These are phyloP conservation scores for Drosophila niveifrons DNA, from an alignment of 2,888 invertebrate species.

Conservation along the genomic window DNA sequence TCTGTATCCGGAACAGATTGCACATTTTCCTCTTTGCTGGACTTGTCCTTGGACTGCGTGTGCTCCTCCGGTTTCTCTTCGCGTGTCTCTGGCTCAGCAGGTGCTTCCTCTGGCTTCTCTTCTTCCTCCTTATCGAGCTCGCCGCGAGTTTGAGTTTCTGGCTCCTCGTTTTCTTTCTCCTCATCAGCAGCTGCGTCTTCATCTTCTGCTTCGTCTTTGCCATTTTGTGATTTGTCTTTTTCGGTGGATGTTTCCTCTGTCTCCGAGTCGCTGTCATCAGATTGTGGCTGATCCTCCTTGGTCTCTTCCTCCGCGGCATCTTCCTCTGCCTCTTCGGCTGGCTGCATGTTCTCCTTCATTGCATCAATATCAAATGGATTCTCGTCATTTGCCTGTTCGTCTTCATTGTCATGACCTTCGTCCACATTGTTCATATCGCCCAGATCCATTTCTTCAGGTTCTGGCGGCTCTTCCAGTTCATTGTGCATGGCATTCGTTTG, in stretches of 20 bases:
- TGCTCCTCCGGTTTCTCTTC: constrained; percentile 84
- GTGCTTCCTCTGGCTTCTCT: constrained; percentile 87
- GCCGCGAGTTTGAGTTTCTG: constrained; percentile 86
- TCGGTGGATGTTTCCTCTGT: constrained; percentile 68
- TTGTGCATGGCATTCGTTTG: constrained; percentile 93
- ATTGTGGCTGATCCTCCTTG: constrained; percentile 86
- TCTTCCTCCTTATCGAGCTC: constrained; percentile 72
- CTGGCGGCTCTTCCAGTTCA: constrained; percentile 90
- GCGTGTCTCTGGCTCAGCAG: constrained; percentile 86
- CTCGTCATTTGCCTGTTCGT: constrained; percentile 87
- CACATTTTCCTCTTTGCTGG: constrained; percentile 84
- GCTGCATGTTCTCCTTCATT: constrained; percentile 88
- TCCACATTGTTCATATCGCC: constrained; percentile 95
- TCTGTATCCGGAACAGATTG: constrained; percentile 83
- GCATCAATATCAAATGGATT: constrained; percentile 95
- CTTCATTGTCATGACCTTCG: constrained; percentile 88
- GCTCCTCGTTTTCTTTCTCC: constrained; percentile 82
- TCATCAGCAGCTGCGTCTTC: constrained; percentile 87
- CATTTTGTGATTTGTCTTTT: constrained; percentile 75
- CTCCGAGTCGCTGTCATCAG: constrained; percentile 87
- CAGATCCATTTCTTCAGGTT: constrained; percentile 94
- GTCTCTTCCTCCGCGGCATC: constrained; percentile 86
- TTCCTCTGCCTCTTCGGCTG: constrained; percentile 80
- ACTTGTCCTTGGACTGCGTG: constrained; percentile 83
- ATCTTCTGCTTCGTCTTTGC: constrained; percentile 82